A percentile compares a stretch with the other conserved stretches of the same genome.
Evolutionary conservation across 2,797 vertebrate species (phyloP).

Genomic region (Sternarchorhynchus goeldii): DNA sequence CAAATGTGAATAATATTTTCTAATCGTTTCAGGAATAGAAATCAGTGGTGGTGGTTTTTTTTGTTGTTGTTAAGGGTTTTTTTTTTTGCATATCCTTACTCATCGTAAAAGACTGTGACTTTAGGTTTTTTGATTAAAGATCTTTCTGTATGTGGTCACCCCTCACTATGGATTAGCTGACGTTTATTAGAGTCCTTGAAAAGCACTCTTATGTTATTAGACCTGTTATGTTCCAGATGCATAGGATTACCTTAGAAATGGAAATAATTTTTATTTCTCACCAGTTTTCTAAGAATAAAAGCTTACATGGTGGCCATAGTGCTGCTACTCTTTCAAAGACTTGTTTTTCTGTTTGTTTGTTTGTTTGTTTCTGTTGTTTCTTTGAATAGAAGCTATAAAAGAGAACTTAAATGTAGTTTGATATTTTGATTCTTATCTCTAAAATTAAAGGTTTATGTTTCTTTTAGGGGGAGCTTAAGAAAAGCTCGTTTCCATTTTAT

Average conservation of each 20-base stretch:
- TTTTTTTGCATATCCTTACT: not conserved
- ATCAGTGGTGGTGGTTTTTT: not conserved
- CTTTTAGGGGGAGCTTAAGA: no score
- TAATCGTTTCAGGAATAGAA: not conserved
- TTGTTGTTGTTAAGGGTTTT: no score
- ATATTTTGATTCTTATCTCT: no score
- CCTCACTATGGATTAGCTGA: no score
- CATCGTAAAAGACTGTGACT: not conserved
- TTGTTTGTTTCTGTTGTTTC: no score
- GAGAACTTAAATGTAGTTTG: no score
- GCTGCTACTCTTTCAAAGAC: not conserved
- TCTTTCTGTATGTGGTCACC: not conserved
- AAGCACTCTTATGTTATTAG: no score
- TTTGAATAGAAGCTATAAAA: no score
- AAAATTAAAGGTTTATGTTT: no score
- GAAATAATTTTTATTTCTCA: not conserved
- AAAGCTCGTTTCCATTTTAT: no score
- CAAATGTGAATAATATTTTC: conserved; percentile 13
- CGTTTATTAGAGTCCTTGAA: not conserved
- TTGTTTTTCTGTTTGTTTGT: not conserved
- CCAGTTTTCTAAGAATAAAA: not conserved
- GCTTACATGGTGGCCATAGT: not conserved
- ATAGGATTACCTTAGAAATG: not conserved
- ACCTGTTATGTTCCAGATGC: not conserved
- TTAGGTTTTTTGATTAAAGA: not conserved